phyloP scores from a whole-genome alignment of 2,113 vertebrate genomes.

The Caloenas nicobarica region DNA sequence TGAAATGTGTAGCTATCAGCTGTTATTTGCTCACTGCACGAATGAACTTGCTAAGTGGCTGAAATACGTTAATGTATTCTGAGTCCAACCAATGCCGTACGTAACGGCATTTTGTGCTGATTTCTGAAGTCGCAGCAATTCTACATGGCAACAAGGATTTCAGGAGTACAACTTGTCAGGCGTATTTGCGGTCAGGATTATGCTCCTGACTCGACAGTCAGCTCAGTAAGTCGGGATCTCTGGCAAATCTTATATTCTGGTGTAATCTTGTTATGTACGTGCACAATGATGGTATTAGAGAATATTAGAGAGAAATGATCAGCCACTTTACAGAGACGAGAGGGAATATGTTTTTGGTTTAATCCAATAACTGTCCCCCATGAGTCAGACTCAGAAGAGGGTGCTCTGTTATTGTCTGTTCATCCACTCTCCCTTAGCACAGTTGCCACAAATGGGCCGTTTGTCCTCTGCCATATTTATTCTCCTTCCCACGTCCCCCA shows the following conservation, averaged over 20 bases:
- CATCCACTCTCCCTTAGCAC: rapidly evolving
- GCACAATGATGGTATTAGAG: neutral
- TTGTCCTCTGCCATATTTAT: neutral
- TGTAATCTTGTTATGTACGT: neutral
- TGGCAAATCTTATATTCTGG: neutral
- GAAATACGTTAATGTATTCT: neutral
- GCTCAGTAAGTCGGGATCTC: neutral
- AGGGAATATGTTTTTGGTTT: neutral
- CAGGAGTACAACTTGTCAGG: neutral
- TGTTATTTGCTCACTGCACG: neutral
- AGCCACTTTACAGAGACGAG: neutral
- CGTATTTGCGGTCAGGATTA: neutral
- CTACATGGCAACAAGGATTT: neutral
- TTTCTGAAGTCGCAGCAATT: neutral
- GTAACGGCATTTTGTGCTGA: neutral
- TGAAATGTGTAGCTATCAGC: constrained; percentile 11
- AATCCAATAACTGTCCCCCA: rapidly evolving
- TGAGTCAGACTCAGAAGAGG: neutral
- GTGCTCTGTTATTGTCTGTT: neutral
- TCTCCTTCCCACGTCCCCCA: neutral
- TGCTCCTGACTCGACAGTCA: neutral
- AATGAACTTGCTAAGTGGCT: neutral
- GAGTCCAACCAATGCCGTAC: neutral
- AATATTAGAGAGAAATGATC: neutral
- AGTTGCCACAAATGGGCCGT: neutral